Conservation (phyloP, 2,797 vertebrate species). For the Acipenser ruthenus region DNA sequence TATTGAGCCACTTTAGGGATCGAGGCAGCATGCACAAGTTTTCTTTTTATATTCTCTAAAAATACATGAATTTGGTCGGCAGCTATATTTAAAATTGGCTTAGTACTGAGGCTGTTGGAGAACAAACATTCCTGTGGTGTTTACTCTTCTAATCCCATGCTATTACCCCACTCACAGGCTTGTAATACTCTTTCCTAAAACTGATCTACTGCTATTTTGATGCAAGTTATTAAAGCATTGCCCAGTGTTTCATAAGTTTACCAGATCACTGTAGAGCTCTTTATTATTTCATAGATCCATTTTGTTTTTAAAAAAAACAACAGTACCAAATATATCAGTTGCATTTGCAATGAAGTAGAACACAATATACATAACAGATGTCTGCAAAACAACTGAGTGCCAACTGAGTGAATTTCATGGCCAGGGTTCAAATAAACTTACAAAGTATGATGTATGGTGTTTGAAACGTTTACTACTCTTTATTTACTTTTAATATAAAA, state of each 20-base stretch:
- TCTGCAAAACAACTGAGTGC: slow-evolving; percentile 33
- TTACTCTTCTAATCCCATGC: neutral
- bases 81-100: neutral
- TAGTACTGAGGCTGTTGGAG: neutral
- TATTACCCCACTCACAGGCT: no score
- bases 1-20: neutral
- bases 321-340: slow-evolving; percentile 31
- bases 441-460: slow-evolving; percentile 7
- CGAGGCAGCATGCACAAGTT: neutral
- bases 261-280: no score
- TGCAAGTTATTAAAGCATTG: no score
- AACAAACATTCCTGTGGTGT: slow-evolving; percentile 16
- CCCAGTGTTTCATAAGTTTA: no score
- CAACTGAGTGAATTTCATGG: slow-evolving; percentile 13
- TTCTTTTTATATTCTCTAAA: neutral
- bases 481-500: neutral
- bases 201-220: no score
- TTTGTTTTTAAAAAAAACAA: slow-evolving; percentile 25
- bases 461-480: neutral
- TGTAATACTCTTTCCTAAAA: no score
- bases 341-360: slow-evolving; percentile 38
- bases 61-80: neutral
- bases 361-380: slow-evolving; percentile 56
- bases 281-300: no score
- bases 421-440: slow-evolving; percentile 22